These are phyloP conservation scores for Drosophila hydei DNA, from an alignment of 1,140 invertebrate species.

Conservation along the genomic window DNA sequence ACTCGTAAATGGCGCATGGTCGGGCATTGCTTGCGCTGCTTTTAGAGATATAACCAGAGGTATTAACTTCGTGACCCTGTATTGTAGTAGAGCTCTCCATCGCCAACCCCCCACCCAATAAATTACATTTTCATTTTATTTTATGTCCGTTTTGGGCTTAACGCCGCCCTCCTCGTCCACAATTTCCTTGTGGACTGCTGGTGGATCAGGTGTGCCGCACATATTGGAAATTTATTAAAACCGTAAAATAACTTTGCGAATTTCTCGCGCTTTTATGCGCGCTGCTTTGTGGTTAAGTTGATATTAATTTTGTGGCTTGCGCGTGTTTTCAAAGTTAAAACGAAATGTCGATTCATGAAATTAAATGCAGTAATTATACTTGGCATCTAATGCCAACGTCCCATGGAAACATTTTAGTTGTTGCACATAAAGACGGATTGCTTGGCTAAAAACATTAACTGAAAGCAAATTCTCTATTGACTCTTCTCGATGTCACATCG, in stretches of 20 bases:
- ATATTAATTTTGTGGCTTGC: slow-evolving; percentile 48
- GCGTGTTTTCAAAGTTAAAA: slow-evolving; percentile 8
- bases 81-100: background rate
- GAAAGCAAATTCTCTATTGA: no score
- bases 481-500: no score
- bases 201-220: slow-evolving; percentile 56
- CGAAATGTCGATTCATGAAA: slow-evolving; percentile 32
- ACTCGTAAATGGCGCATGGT: slow-evolving; percentile 58
- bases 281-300: slow-evolving; percentile 41
- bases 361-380: slow-evolving; percentile 24
- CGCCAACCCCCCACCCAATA: slow-evolving; percentile 30
- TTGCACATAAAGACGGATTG: no score
- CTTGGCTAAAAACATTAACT: no score
- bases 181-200: background rate
- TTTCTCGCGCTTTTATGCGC: slow-evolving; percentile 34
- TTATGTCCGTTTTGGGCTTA: slow-evolving; percentile 43
- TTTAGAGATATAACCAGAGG: slow-evolving; percentile 55
- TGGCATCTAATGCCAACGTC: background rate
- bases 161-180: background rate
- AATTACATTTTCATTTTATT: slow-evolving; percentile 73
- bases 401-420: background rate
- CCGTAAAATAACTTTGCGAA: slow-evolving; percentile 44
- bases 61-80: slow-evolving; percentile 49
- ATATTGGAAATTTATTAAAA: slow-evolving; percentile 66
- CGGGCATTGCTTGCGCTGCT: slow-evolving; percentile 45